Base-by-base conservation (phyloP, 2,113 vertebrate species). In the Formicarius rufipectus region DNA sequence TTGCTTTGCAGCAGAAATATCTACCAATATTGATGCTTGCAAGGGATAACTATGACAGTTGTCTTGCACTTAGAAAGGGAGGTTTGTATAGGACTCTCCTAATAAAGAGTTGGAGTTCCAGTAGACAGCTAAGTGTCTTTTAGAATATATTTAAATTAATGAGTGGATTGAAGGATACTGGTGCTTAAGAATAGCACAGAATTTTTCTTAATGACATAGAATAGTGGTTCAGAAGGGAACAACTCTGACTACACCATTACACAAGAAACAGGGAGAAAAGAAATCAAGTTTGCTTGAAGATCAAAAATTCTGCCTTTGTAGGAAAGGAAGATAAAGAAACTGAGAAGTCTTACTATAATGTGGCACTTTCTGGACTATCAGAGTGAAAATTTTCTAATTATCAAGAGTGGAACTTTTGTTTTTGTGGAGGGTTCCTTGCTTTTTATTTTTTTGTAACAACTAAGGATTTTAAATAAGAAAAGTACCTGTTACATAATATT, bases 71-170 rank as follows among this genome's bases (percentile, higher is more conserved):
- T 76, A 35, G 69, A 39, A 85, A 82, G 31, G 73, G 53, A 64
- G 88, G 40, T 42, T 35, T 77, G 17, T 52, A 4, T 9, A 53
- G 75, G 75, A 33, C 28, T 88, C 39, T 89, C 24, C 62, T 87
- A 66, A 76, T 49, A 45, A 21, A 79, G 44, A 0, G 5, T 42
- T 69, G 66, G 79, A 88, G 50, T 92, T 85, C 72, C 79, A 80
- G 45, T 58, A 88, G 71, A 86, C 53, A 79, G 25, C 82, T 85
- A 91, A 94, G 67, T 95, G 92, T 67, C 42, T 92, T 93, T 83
- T 83, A 83, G 88, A 91, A 93, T 94, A 80, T 71, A 37, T 88
- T 95, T 94, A 92, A 92, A 93, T 90, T 95, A 92, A 88, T 86
- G 68, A 95, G 85, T 40, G 67, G 45, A 92, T 96, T 87, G 93